A percentile compares a stretch with the other conserved stretches of the same genome.
Evolutionary conservation across 2,888 invertebrate species (phyloP).

Genomic region (Lycia hirtaria): DNA sequence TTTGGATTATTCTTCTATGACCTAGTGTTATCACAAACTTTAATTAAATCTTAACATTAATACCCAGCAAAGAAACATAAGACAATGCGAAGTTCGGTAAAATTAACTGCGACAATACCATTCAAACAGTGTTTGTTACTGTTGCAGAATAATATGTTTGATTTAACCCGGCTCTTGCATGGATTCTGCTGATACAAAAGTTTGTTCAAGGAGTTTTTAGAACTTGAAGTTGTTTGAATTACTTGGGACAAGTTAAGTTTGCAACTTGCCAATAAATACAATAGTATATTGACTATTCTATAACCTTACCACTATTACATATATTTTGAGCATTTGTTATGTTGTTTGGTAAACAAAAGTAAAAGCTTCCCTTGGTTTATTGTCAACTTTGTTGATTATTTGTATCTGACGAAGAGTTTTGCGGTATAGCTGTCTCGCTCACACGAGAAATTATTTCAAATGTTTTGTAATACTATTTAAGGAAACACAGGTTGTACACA

Average conservation of each 20-base stretch:
- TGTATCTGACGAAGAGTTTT: too few relatives aligned
- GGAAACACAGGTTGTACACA: too few relatives aligned
- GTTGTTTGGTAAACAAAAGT: too few relatives aligned
- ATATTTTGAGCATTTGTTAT: too few relatives aligned
- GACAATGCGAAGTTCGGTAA: neutral
- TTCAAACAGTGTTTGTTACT: neutral
- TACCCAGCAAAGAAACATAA: slow-evolving; percentile 15
- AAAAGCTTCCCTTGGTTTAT: too few relatives aligned
- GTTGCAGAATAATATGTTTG: neutral
- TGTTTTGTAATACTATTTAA: too few relatives aligned
- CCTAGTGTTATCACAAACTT: neutral
- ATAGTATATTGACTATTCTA: too few relatives aligned
- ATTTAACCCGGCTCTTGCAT: neutral
- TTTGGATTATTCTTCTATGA: neutral
- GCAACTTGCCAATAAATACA: neutral
- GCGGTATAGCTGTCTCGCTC: too few relatives aligned
- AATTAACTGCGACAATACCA: neutral
- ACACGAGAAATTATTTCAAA: too few relatives aligned
- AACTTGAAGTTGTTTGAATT: neutral
- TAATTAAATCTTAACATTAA: neutral
- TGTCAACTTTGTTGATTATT: too few relatives aligned
- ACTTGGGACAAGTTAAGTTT: neutral
- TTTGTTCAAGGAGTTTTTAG: neutral
- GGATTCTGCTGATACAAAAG: neutral
- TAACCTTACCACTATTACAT: too few relatives aligned